A percentile compares a stretch with the other conserved stretches of the same genome.
phyloP scores from a whole-genome alignment of 2,797 vertebrate genomes.

The Rhinoraja longicauda region DNA sequence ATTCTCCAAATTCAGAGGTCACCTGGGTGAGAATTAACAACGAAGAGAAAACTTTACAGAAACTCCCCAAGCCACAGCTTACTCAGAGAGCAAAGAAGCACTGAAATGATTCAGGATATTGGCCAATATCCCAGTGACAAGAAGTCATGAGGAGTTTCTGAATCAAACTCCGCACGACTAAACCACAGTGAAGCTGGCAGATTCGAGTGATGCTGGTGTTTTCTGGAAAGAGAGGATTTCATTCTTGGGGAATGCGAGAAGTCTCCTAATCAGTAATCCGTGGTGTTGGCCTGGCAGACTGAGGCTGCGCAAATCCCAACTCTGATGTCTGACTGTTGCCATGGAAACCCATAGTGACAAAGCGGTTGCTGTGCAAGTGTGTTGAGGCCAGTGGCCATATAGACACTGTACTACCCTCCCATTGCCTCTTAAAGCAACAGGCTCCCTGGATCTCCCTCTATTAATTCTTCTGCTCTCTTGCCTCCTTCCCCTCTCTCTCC shows the following conservation, averaged over 20 bases:
- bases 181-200: not conserved
- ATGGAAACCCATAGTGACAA: constrained; percentile 1
- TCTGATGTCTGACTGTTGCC: not conserved
- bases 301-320: not conserved
- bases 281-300: not conserved
- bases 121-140: not conserved
- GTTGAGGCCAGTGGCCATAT: not conserved
- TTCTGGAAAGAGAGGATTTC: not conserved
- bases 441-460: too few relatives aligned
- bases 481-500: too few relatives aligned
- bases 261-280: not conserved
- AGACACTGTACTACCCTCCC: not conserved
- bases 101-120: not conserved
- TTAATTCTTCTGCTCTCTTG: too few relatives aligned
- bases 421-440: not conserved
- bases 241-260: not conserved
- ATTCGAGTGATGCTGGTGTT: not conserved
- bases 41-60: not conserved
- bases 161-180: not conserved
- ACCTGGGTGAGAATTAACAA: not conserved
- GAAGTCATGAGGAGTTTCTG: not conserved
- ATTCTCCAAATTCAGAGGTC: not conserved
- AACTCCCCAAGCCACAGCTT: not conserved
- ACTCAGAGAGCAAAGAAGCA: not conserved
- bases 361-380: not conserved